phyloP scores from a whole-genome alignment of 2,888 invertebrate species.

The Meiosimyza decipiens region DNA sequence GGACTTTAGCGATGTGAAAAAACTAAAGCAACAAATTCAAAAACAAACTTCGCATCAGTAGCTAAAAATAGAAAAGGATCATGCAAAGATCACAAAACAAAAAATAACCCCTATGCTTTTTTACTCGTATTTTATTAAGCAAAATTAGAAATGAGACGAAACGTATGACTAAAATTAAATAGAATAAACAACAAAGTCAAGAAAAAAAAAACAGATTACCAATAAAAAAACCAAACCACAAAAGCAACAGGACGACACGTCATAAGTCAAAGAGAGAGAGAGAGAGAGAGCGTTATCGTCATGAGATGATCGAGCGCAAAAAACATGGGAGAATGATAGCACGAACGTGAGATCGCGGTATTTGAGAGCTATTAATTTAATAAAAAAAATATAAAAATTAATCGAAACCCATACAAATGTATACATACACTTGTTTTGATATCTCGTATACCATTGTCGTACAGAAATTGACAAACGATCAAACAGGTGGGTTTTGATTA shows the following conservation, averaged over 20 bases:
- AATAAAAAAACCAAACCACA: not conserved
- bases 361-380: no score
- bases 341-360: no score
- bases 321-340: not conserved
- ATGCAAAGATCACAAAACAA: conserved; percentile 30
- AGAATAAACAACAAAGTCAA: conserved; percentile 10
- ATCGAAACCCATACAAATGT: no score
- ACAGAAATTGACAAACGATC: no score
- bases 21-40: no score
- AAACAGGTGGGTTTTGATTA: no score
- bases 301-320: not conserved
- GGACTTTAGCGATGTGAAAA: no score
- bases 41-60: no score
- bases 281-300: not conserved
- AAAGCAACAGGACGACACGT: conserved; percentile 31
- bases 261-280: conserved; percentile 9
- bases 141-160: conserved; percentile 13
- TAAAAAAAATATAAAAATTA: no score
- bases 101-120: not conserved
- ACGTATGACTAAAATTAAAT: conserved; percentile 20
- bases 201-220: not conserved
- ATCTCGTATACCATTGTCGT: no score
- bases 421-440: no score
- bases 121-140: conserved; percentile 8
- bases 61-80: conserved; percentile 38